Base-by-base conservation (phyloP, 2,113 vertebrate species). In the Engraulis encrasicolus region DNA sequence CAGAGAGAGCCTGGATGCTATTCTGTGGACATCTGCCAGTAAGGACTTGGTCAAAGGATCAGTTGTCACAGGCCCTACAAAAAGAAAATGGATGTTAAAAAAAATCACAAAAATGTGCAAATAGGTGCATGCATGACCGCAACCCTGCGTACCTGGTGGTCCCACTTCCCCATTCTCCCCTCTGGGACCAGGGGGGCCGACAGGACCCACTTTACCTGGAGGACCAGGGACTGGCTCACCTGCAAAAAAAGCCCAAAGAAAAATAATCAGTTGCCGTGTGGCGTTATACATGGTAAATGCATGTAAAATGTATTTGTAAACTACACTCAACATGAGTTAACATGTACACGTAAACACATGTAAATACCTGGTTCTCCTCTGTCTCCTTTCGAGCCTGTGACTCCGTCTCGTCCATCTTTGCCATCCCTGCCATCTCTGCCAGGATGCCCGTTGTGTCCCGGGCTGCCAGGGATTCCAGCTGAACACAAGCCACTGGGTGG, bases 361-460 rank as follows among this genome's bases (percentile, higher is more conserved):
- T 23, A 82, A 54, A 18, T 17, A 86, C 88, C 82, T 77, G 23
- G 38, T 31, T 89, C 88, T 81, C 88, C 88, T 50, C 37, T 89
- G 49, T 89, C 81, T 61, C 88, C 84, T 61, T 87, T 86, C 1
- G n/a, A 71, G 48, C 88, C 84, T 27, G 31, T 1, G 2, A 18
- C 6, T 66, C 88, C 85, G 0, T 87, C 82, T 84, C 20, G 79
- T 7, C 82, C 82, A 50, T 83, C 82, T 78, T 50, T 83, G 6
- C 80, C 80, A 36, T 85, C 82, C 78, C 79, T 83, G 0, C 84
- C 82, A 20, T 85, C 85, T 83, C 78, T 85, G 0, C 88, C 86
- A 31, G 82, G 84, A 19, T 80, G n/a, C 15, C 88, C 84, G 0
- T 82, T 82, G 61, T 81, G 81, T 78, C 88, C 84, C 4, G 86